Percentiles rank a stretch among this genome's conserved stretches.
These are phyloP conservation scores for Catocala nupta DNA, from an alignment of 2,888 invertebrate genomes.

Conservation along the genomic window DNA sequence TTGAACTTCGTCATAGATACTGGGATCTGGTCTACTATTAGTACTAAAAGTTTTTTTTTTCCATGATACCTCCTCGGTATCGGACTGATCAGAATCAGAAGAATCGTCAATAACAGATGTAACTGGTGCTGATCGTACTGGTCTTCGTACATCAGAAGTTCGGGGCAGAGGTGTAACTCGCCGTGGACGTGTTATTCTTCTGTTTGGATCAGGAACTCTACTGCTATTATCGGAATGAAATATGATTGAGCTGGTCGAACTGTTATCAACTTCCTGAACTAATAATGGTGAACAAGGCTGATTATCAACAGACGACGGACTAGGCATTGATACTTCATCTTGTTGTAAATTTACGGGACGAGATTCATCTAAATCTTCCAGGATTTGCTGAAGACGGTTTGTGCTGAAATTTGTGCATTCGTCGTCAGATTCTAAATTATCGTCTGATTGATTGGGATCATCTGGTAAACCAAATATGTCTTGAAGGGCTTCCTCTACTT, in stretches of 20 bases:
- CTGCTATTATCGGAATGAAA: conserved; percentile 7
- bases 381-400: conserved; percentile 23
- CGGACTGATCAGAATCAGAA: conserved; percentile 18
- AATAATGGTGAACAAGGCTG: conserved; percentile 22
- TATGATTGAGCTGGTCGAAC: too few relatives aligned
- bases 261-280: conserved; percentile 21
- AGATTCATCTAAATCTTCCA: conserved; percentile 28
- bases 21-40: conserved; percentile 9
- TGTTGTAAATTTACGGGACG: conserved; percentile 24
- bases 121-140: conserved; percentile 13
- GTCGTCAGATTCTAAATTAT: conserved; percentile 30
- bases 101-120: conserved; percentile 17
- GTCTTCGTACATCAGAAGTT: conserved; percentile 19
- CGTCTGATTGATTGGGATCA: conserved; percentile 29
- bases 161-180: conserved; percentile 17
- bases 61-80: conserved; percentile 18
- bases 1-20: conserved; percentile 16
- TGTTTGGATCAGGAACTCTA: conserved; percentile 15
- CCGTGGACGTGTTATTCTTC: conserved; percentile 18
- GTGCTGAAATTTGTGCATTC: conserved; percentile 23
- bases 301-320: conserved; percentile 27
- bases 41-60: conserved; percentile 17
- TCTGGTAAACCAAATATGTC: conserved; percentile 33
- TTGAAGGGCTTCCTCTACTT: conserved; percentile 29
- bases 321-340: conserved; percentile 16